Evolutionary conservation across 2,888 invertebrate species (phyloP), one percentile per base, ranked within the genome.

Genomic region (Limulus polyphemus): DNA sequence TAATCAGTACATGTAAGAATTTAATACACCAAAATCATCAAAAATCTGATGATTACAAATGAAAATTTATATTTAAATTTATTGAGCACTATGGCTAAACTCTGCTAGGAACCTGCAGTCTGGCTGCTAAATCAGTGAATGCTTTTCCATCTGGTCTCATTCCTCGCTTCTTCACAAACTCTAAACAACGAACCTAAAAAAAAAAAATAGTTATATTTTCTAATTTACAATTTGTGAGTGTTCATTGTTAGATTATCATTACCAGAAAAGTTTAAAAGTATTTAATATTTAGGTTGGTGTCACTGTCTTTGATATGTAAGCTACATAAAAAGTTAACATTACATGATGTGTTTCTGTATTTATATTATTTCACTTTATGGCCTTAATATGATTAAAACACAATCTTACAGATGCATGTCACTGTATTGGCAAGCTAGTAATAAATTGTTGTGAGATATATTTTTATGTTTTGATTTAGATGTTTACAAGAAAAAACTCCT

Each of bases 41-140:
- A 3, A 32, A 32, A 32, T 7, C 7, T 32, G 32, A 5, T 32
- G 32, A 32, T 32, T 32, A 32, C 32, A 32, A 32, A 32, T 32
- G 32, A 32, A 32, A 32, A 32, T 32, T 32, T 5, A 32, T 32
- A 32, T 32, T 32, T 5, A 32, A 32, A 32, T 32, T 32, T 2
- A 1, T 32, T 32, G 32, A 32, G 32, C 7, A 2, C 1, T 7
- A 32, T 32, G 32, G 32, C 49, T 58, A 65, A 10, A 65, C 65
- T 63, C 62, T 57, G 10, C 63, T 54, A 14, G 65, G 65, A 47
- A 65, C 13, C 47, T 65, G 65, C 2, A 65, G 58, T 55, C 62
- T 63, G 17, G 47, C 58, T 14, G 65, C 59, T 47, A 65, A 57
- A 14, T 63, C 61, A 55, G 60, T 57, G 46, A 63, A 65, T 46